These are phyloP conservation scores for Oasisia sp. DNA, from an alignment of 2,888 invertebrate genomes.

Conservation along the genomic window DNA sequence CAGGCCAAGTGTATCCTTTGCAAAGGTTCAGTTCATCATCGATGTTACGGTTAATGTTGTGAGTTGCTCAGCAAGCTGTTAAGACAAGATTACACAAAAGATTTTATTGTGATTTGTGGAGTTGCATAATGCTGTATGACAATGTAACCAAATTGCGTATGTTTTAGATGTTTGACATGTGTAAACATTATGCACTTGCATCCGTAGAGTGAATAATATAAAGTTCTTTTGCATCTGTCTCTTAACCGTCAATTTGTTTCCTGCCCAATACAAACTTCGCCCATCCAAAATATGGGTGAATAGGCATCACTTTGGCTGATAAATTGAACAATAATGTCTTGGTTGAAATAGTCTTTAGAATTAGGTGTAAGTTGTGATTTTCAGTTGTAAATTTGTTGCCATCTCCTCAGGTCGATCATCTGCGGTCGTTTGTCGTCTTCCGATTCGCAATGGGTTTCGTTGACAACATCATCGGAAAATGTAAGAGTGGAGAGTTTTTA, in stretches of 20 bases:
- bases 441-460: conserved; percentile 90
- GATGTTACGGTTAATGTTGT: not conserved
- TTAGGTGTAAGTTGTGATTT: not conserved
- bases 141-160: not conserved
- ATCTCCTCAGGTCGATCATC: conserved; percentile 75
- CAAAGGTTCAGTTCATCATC: not conserved
- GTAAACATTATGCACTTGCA: not conserved
- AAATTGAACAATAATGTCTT: conserved; percentile 19
- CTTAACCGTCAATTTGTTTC: not conserved
- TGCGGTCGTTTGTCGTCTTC: conserved; percentile 88
- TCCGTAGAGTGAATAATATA: no score
- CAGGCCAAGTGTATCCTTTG: not conserved
- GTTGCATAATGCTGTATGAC: not conserved
- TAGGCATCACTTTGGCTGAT: not conserved
- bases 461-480: conserved; percentile 96
- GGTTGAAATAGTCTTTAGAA: not conserved
- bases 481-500: conserved; percentile 70
- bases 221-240: not conserved
- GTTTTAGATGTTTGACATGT: not conserved
- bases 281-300: not conserved
- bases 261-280: no score
- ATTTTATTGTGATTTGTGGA: not conserved
- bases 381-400: conserved; percentile 20
- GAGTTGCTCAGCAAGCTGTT: not conserved
- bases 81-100: not conserved